Base-by-base conservation (phyloP, 2,888 invertebrate genomes). In the Clistopyga incitator region DNA sequence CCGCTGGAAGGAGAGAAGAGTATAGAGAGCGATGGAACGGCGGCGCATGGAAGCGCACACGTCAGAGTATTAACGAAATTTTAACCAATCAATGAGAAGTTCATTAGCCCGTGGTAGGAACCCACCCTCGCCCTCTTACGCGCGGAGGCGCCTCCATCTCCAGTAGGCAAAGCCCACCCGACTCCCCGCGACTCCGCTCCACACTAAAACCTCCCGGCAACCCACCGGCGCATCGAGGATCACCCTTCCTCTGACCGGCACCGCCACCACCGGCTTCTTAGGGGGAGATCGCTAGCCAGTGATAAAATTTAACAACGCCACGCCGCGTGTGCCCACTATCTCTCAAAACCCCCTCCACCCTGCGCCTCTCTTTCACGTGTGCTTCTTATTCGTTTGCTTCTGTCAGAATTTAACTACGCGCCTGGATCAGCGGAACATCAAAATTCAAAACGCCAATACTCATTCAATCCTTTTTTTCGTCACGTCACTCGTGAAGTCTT, bases 81-180 rank as follows among this genome's bases (percentile, higher is more conserved):
- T 92, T 90, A 91, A 91, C 91, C 91, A 92, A 92, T 92, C 92
- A 91, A 92, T 92, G 92, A 91, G 90, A 90, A 92, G 92, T 92
- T 92, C 92, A 92, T 92, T 92, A 92, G 91, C 90, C 90, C 88
- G 89, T 85, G 83, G 85, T 85, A 67, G 86, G 86, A 87, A 83
- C 86, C 85, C 86, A 34, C 59, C 81, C 80, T 78, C 71, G 59
- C 59, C 75, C 78, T 64, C 71, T 56, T 61, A 72, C 81, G 64
- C 81, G 70, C 78, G 77, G 70, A 54, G 70, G 77, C 77, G 78
- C 86, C 83, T 85, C 86, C 80, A 79, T 82, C 78, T 61, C 78
- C 82, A 71, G 80, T 81, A 78, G 83, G 86, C 87, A 85, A 82
- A 81, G 83, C 87, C 85, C 86, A 85, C 81, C 79, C 76, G 56